phyloP scores from a whole-genome alignment of 2,888 invertebrate species.

The Tachina lurida region DNA sequence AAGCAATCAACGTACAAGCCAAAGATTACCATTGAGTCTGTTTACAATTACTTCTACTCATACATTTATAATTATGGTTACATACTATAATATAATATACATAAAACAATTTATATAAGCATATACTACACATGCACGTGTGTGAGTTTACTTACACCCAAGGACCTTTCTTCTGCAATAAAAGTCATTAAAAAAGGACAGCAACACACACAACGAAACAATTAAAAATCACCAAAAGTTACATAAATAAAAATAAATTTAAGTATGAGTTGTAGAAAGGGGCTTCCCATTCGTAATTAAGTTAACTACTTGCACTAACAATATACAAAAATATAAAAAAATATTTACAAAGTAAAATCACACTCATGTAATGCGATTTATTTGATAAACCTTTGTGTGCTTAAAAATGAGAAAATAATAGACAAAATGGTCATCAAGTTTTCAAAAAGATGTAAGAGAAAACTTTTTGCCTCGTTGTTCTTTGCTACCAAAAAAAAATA shows the following conservation, averaged over 20 bases:
- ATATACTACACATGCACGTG: background rate
- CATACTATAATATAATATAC: background rate
- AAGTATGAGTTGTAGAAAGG: constrained; percentile 27
- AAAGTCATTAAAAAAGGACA: constrained; percentile 64
- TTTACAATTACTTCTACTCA: constrained; percentile 73
- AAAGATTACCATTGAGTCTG: constrained; percentile 74
- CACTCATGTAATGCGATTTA: constrained; percentile 3
- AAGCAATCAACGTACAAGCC: constrained; percentile 79
- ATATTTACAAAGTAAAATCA: constrained; percentile 20
- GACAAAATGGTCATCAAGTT: constrained; percentile 70
- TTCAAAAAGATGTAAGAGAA: constrained; percentile 44
- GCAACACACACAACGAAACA: constrained; percentile 55
- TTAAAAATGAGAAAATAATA: constrained; percentile 60
- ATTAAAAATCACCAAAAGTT: constrained; percentile 63
- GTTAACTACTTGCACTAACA: constrained; percentile 58
- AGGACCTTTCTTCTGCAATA: constrained; percentile 57
- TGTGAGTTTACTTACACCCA: constrained; percentile 7
- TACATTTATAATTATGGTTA: constrained; percentile 73
- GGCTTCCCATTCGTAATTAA: constrained; percentile 57
- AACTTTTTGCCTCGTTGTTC: constrained; percentile 5
- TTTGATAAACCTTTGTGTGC: constrained; percentile 10
- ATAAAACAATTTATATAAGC: background rate
- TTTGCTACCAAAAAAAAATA: constrained; percentile 1
- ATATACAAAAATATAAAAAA: constrained; percentile 21
- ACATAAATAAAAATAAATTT: constrained; percentile 40